Evolutionary conservation across 2,888 invertebrate species (phyloP).

Genomic region (Ptychoptera contaminata): DNA sequence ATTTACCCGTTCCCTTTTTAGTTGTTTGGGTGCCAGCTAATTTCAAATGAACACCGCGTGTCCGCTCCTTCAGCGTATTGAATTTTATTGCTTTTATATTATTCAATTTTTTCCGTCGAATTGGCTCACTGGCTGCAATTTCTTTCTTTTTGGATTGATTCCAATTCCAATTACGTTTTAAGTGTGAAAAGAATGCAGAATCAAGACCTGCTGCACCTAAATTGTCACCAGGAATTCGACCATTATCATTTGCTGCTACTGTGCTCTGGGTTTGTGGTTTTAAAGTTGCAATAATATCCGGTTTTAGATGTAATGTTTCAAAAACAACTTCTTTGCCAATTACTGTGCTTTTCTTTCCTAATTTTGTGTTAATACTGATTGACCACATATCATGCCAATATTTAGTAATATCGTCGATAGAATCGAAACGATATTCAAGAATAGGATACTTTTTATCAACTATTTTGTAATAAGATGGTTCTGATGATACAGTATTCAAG

Average conservation of each 20-base stretch:
- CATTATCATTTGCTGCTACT: conserved; percentile 35
- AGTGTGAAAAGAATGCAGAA: conserved; percentile 48
- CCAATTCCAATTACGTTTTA: conserved; percentile 49
- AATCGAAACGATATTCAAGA: conserved; percentile 38
- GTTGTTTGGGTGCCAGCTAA: background rate
- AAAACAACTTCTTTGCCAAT: conserved; percentile 11
- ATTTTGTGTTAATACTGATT: conserved; percentile 47
- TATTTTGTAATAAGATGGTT: conserved; percentile 42
- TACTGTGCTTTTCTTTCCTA: conserved; percentile 23
- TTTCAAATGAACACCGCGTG: background rate
- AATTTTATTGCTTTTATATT: conserved; percentile 2
- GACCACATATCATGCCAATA: conserved; percentile 56
- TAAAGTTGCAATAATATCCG: conserved; percentile 30
- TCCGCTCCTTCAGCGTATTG: too few species aligned
- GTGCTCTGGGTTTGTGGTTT: conserved; percentile 31
- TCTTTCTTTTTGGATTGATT: conserved; percentile 9
- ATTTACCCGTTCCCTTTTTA: background rate
- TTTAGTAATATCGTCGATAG: conserved; percentile 36
- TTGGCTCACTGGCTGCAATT: background rate
- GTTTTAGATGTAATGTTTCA: conserved; percentile 23
- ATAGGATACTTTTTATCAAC: conserved; percentile 40
- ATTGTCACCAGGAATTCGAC: conserved; percentile 53
- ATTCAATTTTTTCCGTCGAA: conserved; percentile 7
- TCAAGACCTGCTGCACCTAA: conserved; percentile 58
- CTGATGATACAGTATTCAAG: conserved; percentile 47